phyloP scores from a whole-genome alignment of 2,888 invertebrate species.

The Hemistola chrysoprasaria region DNA sequence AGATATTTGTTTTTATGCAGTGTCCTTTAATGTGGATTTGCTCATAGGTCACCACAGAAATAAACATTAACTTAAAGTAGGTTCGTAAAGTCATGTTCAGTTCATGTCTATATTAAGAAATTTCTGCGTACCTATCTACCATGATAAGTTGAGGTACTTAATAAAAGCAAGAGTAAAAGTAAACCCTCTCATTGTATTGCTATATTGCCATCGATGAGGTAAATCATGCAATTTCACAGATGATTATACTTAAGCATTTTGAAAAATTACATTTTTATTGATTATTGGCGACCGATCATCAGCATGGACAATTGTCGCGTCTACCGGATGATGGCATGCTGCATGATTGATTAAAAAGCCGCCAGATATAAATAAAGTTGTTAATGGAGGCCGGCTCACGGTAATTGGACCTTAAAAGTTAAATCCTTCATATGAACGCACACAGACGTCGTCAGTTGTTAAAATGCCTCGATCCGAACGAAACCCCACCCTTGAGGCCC shows the following conservation, averaged over 20 bases:
- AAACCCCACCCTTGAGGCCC: conserved; percentile 22
- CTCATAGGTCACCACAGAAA: no score
- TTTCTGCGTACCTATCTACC: no score
- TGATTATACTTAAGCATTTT: conserved; percentile 19
- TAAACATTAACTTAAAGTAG: no score
- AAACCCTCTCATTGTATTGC: neutral
- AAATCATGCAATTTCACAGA: conserved; percentile 11
- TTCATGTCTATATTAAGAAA: no score
- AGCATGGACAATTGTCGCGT: conserved; percentile 56
- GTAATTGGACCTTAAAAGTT: conserved; percentile 75
- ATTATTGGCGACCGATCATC: conserved; percentile 47
- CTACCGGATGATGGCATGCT: conserved; percentile 60
- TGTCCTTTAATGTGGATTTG: no score
- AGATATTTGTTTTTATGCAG: no score
- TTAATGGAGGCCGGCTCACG: conserved; percentile 61
- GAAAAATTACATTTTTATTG: conserved; percentile 33
- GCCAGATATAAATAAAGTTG: conserved; percentile 77
- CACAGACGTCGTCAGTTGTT: conserved; percentile 34
- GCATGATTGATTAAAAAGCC: conserved; percentile 77
- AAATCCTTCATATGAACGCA: conserved; percentile 58
- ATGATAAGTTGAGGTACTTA: no score
- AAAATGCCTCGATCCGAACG: conserved; percentile 21
- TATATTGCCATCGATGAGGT: conserved; percentile 4
- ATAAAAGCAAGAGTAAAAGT: no score
- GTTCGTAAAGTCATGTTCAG: no score